Base-by-base conservation (phyloP, 1,140 invertebrate genomes). In the Drosophila lowei region DNA sequence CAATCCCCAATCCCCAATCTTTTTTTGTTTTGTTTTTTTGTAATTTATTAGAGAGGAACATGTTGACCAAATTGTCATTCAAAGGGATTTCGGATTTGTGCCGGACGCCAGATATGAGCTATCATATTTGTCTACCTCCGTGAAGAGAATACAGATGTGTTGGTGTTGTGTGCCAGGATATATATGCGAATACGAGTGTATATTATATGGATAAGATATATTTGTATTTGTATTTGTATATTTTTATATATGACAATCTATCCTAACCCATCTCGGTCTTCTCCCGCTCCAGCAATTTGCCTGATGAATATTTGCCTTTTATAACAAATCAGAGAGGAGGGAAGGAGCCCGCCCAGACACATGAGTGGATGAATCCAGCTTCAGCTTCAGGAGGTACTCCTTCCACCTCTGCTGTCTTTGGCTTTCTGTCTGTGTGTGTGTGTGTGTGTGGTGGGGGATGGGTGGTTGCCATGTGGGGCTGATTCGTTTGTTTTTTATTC, bases 31-130 rank as follows among this genome's bases (percentile, higher is more conserved):
- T 56, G 49, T 70, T 72, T 71, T 80, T 81, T 85, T 86, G 83
- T 86, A 85, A 85, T 85, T 85, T 85, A 85, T 85, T 85, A 85
- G 80, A 85, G 81, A 77, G 80, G 68, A 85, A 85, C 80, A 85
- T 85, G 80, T 85, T 86, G 81, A 86, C 81, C 81, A 86, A 86
- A 86, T 86, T 86, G 81, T 86, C 83, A 86, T 86, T 86, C 83
- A 86, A 86, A 86, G 73, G 81, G 77, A 81, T 78, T 77, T 80
- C 44, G 55, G 70, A 80, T 62, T 63, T 47, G 44, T 18, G 34
- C 23, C 38, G 23, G 15, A 18, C 9, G 46, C 57, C 64, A 72
- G 77, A 80, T 80, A 79, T 70, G 56, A 70, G 64, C 59, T 74
- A 80, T 80, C 72, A 76, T 65, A 72, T 59, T 67, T 67, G 65